A percentile compares a stretch with the other conserved stretches of the same genome.
These are phyloP conservation scores for Episyrphus balteatus DNA, from an alignment of 1,140 invertebrate species.

Conservation along the genomic window DNA sequence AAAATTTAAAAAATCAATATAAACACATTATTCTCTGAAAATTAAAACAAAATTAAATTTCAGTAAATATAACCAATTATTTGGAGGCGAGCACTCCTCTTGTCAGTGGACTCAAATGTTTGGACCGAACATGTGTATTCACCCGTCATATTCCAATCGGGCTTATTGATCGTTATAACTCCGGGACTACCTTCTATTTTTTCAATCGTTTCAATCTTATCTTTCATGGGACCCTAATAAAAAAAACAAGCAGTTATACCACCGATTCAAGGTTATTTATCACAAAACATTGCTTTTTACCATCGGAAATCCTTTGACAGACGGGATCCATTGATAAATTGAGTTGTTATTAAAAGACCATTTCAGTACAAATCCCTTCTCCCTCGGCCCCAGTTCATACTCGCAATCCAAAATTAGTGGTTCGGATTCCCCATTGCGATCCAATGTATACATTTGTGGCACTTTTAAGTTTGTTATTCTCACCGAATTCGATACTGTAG, in stretches of 20 bases:
- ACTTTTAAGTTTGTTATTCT: constrained; percentile 34
- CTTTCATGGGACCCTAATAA: constrained; percentile 32
- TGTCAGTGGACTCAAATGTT: constrained; percentile 36
- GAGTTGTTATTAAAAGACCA: constrained; percentile 35
- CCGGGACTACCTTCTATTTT: constrained; percentile 33
- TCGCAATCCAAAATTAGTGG: constrained; percentile 35
- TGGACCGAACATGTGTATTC: constrained; percentile 36
- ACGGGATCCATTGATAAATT: constrained; percentile 37
- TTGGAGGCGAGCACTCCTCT: constrained; percentile 35
- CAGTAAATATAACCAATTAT: constrained; percentile 24
- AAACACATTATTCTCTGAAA: background rate
- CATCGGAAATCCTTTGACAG: constrained; percentile 34
- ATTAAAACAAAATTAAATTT: constrained; percentile 9
- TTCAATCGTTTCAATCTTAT: constrained; percentile 34
- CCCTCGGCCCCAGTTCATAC: constrained; percentile 27
- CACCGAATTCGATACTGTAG: constrained; percentile 26
- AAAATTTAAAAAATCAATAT: constrained; percentile 1
- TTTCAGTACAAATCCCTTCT: constrained; percentile 35
- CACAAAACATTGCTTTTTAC: constrained; percentile 15
- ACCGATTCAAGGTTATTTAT: constrained; percentile 25
- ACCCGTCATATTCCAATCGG: constrained; percentile 36
- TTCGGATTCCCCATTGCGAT: constrained; percentile 29
- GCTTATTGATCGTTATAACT: constrained; percentile 35
- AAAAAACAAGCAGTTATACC: background rate
- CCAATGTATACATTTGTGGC: constrained; percentile 31